phyloP scores from a whole-genome alignment of 2,888 invertebrate genomes.

The Lycaena phlaeas region DNA sequence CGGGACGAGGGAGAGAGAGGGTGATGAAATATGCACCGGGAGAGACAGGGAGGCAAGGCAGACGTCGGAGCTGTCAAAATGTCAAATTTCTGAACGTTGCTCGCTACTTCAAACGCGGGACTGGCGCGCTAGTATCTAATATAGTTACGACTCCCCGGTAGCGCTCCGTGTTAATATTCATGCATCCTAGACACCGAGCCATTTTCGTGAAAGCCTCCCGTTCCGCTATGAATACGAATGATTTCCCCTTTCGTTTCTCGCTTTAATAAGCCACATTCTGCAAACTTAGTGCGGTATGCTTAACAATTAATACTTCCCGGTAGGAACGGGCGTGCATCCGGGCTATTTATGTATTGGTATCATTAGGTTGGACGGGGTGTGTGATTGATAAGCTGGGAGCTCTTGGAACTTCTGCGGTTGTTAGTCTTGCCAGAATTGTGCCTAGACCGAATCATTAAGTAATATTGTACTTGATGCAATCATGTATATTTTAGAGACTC shows the following conservation, averaged over 20 bases:
- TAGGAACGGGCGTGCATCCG: neutral
- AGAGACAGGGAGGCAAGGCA: conserved; percentile 44
- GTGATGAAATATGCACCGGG: conserved; percentile 18
- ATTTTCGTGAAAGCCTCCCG: conserved; percentile 66
- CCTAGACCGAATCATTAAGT: too few relatives aligned
- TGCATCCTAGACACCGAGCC: conserved; percentile 63
- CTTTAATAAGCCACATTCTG: conserved; percentile 36
- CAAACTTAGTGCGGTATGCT: conserved; percentile 4
- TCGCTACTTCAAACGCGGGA: conserved; percentile 71
- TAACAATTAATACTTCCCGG: conserved; percentile 9
- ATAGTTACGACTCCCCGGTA: conserved; percentile 63
- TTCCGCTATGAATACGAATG: conserved; percentile 67
- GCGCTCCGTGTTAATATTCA: conserved; percentile 66
- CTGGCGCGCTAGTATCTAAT: conserved; percentile 57
- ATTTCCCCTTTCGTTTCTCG: conserved; percentile 57
- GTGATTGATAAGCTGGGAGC: neutral
- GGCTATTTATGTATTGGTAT: conserved; percentile 4
- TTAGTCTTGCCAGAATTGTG: too few relatives aligned
- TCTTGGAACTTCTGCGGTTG: too few relatives aligned
- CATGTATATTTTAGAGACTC: too few relatives aligned
- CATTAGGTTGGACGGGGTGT: neutral
- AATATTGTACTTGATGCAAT: too few relatives aligned
- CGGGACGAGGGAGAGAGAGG: conserved; percentile 39
- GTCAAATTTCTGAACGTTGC: conserved; percentile 72
- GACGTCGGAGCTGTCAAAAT: conserved; percentile 72